A percentile compares a stretch with the other conserved stretches of the same genome.
phyloP scores from a whole-genome alignment of 2,888 invertebrate species.

The Drosophila incognita region DNA sequence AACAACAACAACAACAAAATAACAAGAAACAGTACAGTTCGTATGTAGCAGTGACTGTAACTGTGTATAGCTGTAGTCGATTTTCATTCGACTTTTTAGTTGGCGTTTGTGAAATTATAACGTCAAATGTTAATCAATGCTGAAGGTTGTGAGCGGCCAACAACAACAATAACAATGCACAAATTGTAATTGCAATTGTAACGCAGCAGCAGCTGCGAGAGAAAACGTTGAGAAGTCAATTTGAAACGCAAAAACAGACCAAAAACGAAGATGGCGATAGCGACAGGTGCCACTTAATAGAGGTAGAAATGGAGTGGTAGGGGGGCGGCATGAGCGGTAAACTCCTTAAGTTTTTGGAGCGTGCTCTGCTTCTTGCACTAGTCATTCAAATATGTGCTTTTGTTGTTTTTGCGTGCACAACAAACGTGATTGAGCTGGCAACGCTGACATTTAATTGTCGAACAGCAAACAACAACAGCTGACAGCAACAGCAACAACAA shows the following conservation, averaged over 20 bases:
- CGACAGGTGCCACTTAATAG: constrained; percentile 39
- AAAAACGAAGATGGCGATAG: constrained; percentile 19
- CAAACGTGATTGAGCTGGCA: constrained; percentile 17
- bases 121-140: constrained; percentile 81
- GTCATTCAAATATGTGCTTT: constrained; percentile 32
- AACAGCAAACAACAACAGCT: constrained; percentile 26
- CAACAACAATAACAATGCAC: constrained; percentile 52
- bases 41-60: neutral
- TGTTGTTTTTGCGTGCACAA: constrained; percentile 10
- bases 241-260: constrained; percentile 45
- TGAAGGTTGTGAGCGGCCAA: constrained; percentile 67
- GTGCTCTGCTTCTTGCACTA: constrained; percentile 24
- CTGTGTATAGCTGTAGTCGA: constrained; percentile 43
- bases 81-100: constrained; percentile 62
- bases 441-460: constrained; percentile 26
- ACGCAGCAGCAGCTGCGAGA: constrained; percentile 23
- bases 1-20: neutral
- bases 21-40: constrained; percentile 25
- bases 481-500: constrained; percentile 37
- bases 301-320: neutral
- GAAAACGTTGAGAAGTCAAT: constrained; percentile 58
- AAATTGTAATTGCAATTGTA: constrained; percentile 58
- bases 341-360: constrained; percentile 38
- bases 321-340: constrained; percentile 16
- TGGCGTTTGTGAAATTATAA: constrained; percentile 77